Base-by-base conservation (phyloP, 2,113 vertebrate genomes). In the Numida meleagris region DNA sequence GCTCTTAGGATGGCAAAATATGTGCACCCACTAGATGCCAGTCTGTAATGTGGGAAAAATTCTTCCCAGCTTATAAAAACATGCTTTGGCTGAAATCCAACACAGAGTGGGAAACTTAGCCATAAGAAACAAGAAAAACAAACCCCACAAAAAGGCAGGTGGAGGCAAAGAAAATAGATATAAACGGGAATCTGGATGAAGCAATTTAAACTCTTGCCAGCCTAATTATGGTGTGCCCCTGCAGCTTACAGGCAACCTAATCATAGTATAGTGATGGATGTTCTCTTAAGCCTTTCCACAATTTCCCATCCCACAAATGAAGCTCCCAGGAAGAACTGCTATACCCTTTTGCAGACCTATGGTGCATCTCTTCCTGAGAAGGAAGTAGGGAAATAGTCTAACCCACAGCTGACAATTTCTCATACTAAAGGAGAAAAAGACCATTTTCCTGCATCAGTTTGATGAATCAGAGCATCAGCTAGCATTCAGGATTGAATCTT, bases 161-260 rank as follows among this genome's bases (percentile, higher is more conserved):
- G 67, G 91, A 94, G 82, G 87, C 78, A 94, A 96, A 94, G 71
- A 82, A 96, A 91, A 88, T 23, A 94, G 78, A 55, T 91, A 85
- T 82, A 90, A 88, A 96, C 84, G 27, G 38, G 53, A 89, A 57
- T 59, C 59, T 82, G 63, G 68, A 67, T 85, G 72, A 87, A 74
- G 82, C 58, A 89, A 94, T 77, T 71, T 55, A 86, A 91, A 80
- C 45, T 71, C 50, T 74, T 82, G 92, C 74, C 82, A 80, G 40
- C 6, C 53, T 73, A 66, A 66, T 75, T 94, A 78, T 0, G 0
- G 19, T 57, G 57, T 57, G 10, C 15, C 9, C 36, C 62, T 86
- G 23, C 21, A 77, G 34, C 13, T 90, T 90, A 78, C 2, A 5
- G 57, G 25, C 51, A 90, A n/a, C 12, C 10, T 10, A 27, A 8